These are phyloP conservation scores for Caenorhabditis briggsae DNA, from an alignment of 1,140 invertebrate species.

Conservation along the genomic window DNA sequence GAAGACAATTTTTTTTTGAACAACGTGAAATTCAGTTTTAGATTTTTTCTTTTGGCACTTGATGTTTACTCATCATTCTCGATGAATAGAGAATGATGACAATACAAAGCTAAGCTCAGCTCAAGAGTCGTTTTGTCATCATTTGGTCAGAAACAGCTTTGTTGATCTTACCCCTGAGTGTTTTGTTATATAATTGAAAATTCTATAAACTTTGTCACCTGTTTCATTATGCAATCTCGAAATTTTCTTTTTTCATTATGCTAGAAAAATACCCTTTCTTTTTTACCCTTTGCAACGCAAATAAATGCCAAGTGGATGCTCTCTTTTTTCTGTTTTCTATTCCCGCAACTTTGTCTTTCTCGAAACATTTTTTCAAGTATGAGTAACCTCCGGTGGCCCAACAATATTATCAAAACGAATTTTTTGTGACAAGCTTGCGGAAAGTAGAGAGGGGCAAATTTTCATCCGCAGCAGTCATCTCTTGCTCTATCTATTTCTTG, in stretches of 20 bases:
- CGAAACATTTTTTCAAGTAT: slow-evolving; percentile 41
- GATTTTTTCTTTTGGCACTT: neutral
- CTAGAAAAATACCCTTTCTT: neutral
- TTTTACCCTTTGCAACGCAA: neutral
- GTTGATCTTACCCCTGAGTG: no score
- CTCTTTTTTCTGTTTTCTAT: neutral
- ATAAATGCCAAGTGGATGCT: slow-evolving; percentile 48
- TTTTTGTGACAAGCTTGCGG: neutral
- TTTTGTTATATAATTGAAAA: neutral
- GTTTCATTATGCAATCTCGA: neutral
- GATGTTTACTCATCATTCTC: no score
- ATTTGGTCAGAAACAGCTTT: neutral
- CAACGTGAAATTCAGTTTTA: neutral
- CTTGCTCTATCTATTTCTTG: neutral
- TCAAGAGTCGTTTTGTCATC: neutral
- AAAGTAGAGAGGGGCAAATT: neutral
- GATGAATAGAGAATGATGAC: neutral
- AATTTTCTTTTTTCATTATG: neutral
- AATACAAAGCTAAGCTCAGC: neutral
- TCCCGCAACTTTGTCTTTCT: neutral
- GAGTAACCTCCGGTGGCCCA: slow-evolving; percentile 8
- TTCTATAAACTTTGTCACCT: neutral
- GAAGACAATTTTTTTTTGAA: no score
- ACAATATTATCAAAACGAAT: slow-evolving; percentile 34
- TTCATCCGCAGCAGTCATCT: neutral